These are phyloP conservation scores for Lumbricus terrestris DNA, from an alignment of 2,888 invertebrate genomes.

Conservation along the genomic window DNA sequence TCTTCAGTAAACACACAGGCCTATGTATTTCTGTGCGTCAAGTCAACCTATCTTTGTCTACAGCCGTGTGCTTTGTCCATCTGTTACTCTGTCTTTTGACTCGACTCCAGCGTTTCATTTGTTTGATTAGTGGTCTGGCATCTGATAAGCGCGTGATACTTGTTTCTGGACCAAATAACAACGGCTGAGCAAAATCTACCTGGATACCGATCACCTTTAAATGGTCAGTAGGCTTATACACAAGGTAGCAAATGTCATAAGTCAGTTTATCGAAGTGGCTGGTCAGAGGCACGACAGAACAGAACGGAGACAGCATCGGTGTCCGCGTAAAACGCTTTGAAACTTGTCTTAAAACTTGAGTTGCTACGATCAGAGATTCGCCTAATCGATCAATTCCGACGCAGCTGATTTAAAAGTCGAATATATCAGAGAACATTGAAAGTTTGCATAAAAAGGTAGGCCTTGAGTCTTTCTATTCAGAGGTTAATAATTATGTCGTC, in stretches of 20 bases:
- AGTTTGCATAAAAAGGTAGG: not conserved
- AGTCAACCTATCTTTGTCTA: not conserved
- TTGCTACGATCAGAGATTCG: not conserved
- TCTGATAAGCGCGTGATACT: not conserved
- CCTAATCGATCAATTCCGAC: not conserved
- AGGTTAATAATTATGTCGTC: too few relatives aligned
- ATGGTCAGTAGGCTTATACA: not conserved
- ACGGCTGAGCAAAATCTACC: not conserved
- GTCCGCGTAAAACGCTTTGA: not conserved
- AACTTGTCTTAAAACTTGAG: not conserved
- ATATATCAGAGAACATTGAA: not conserved
- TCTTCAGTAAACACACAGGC: too few relatives aligned
- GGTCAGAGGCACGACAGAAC: not conserved
- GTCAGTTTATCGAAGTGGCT: not conserved
- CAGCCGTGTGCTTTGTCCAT: not conserved
- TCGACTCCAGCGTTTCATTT: not conserved
- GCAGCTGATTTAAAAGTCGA: not conserved
- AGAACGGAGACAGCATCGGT: not conserved
- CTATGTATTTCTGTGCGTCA: too few relatives aligned
- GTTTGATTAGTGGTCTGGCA: not conserved
- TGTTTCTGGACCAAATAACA: not conserved
- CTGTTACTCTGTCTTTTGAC: not conserved
- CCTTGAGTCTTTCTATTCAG: not conserved
- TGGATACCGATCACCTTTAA: not conserved
- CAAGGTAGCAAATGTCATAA: not conserved